phyloP scores from a whole-genome alignment of 1,140 invertebrate genomes.

The Nebria ingens region DNA sequence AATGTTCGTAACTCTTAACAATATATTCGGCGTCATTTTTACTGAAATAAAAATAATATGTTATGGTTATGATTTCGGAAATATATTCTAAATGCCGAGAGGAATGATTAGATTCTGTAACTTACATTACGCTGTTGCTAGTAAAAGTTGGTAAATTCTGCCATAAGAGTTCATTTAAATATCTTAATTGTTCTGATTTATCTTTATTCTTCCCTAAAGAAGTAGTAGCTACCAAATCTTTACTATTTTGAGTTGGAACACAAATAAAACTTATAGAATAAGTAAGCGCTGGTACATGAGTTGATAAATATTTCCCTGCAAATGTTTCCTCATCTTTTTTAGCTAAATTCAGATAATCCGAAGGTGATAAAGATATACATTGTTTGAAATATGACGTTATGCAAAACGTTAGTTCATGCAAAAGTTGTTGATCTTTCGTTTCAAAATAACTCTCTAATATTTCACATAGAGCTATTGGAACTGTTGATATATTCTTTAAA shows the following conservation, averaged over 20 bases:
- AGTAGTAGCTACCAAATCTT: conserved; percentile 19
- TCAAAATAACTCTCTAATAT: background rate
- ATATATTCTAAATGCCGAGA: too few species aligned
- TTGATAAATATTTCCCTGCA: background rate
- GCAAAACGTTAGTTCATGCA: background rate
- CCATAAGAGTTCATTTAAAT: conserved; percentile 40
- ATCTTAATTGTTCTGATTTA: conserved; percentile 31
- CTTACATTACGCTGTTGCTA: conserved; percentile 21
- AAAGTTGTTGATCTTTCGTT: background rate
- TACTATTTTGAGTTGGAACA: background rate
- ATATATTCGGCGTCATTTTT: background rate
- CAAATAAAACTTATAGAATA: background rate
- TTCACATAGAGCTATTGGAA: background rate
- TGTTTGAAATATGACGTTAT: background rate
- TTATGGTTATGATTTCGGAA: background rate
- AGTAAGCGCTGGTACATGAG: background rate
- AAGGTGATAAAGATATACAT: background rate
- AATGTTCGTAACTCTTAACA: background rate
- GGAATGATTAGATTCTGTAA: too few species aligned
- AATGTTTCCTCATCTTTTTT: background rate
- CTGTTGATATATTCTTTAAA: background rate
- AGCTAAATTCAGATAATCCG: background rate
- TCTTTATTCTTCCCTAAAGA: conserved; percentile 32
- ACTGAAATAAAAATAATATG: background rate
- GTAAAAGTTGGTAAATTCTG: conserved; percentile 35